These are phyloP conservation scores for Syrphus vitripennis DNA, from an alignment of 2,888 invertebrate genomes.

Conservation along the genomic window DNA sequence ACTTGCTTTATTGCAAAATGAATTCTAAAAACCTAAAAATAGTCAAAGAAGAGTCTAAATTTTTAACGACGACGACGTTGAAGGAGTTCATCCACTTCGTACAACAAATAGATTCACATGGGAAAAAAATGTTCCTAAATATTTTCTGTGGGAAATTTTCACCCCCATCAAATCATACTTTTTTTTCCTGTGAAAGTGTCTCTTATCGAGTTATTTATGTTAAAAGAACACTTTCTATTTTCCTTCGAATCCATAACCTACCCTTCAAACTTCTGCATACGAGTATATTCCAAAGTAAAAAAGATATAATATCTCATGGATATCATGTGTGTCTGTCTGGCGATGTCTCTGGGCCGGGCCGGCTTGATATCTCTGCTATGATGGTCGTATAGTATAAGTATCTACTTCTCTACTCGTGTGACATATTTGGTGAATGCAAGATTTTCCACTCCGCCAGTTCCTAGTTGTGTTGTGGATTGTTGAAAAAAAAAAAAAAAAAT, in stretches of 20 bases:
- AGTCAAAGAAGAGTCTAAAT: background rate
- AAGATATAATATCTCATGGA: conserved; percentile 45
- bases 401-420: conserved; percentile 35
- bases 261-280: background rate
- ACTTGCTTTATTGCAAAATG: background rate
- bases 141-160: background rate
- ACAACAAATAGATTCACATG: background rate
- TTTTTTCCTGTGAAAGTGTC: background rate
- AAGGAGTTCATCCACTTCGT: no score
- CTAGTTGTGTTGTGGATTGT: background rate
- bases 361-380: conserved; percentile 1
- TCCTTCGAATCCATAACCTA: background rate
- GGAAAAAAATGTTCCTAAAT: background rate
- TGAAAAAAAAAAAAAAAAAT: background rate
- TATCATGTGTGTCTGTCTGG: conserved; percentile 56
- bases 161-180: background rate
- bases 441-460: conserved; percentile 39
- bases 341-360: conserved; percentile 1
- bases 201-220: background rate
- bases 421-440: conserved; percentile 66
- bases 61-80: no score
- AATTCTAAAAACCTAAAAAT: background rate
- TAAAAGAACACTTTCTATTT: background rate
- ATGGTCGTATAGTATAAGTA: conserved; percentile 1
- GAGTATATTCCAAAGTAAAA: background rate